Percentiles rank a stretch among this genome's conserved stretches.
Evolutionary conservation across 1,140 invertebrate species (phyloP).

Genomic region (Drosophila insularis): DNA sequence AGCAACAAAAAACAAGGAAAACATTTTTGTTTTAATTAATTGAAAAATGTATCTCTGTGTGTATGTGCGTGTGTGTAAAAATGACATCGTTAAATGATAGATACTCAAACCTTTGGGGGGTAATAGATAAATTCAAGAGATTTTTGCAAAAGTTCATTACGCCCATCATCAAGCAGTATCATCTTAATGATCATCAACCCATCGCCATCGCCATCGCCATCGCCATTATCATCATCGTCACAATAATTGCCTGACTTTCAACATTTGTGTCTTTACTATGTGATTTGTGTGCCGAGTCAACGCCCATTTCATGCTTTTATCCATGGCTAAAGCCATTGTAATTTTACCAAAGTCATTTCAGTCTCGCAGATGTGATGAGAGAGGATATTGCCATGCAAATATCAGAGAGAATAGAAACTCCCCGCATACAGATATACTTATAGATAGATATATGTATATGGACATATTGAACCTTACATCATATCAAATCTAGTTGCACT

Average conservation of each 20-base stretch:
- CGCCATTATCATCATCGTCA: slow-evolving; percentile 13
- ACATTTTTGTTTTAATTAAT: slow-evolving; percentile 78
- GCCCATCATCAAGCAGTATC: slow-evolving; percentile 35
- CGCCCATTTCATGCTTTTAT: slow-evolving; percentile 61
- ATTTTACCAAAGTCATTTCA: slow-evolving; percentile 35
- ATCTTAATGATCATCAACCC: neutral
- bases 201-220: neutral
- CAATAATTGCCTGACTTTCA: slow-evolving; percentile 69
- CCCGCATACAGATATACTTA: too few species aligned
- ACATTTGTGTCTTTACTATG: slow-evolving; percentile 38
- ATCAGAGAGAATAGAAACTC: neutral
- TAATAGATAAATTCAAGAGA: slow-evolving; percentile 10
- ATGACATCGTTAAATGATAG: slow-evolving; percentile 50
- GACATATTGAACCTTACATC: slow-evolving; percentile 70
- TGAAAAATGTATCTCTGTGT: slow-evolving; percentile 57
- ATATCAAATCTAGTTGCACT: slow-evolving; percentile 44
- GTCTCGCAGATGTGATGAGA: neutral
- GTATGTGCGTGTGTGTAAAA: slow-evolving; percentile 19
- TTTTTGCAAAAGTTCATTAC: slow-evolving; percentile 68
- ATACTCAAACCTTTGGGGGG: slow-evolving; percentile 3
- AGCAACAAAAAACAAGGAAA: slow-evolving; percentile 54
- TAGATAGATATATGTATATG: neutral
- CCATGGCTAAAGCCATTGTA: slow-evolving; percentile 13
- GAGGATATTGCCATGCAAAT: slow-evolving; percentile 25
- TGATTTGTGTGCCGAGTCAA: slow-evolving; percentile 39